Conservation (phyloP, 2,888 invertebrate genomes). For the Drosophila subsilvestris region DNA sequence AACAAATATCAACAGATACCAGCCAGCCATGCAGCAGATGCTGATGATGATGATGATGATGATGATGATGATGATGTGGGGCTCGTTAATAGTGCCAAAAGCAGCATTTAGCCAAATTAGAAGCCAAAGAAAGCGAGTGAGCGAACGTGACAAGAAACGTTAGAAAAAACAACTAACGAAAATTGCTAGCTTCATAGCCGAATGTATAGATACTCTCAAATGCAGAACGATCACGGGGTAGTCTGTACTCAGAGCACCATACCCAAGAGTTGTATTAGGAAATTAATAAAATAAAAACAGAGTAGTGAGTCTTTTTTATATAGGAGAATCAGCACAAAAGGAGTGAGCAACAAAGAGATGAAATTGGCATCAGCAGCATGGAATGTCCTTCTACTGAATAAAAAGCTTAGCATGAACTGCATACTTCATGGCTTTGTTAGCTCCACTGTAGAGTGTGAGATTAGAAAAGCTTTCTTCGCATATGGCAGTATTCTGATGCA, state of each 20-base stretch:
- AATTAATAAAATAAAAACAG: too few species aligned
- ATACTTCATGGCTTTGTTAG: too few species aligned
- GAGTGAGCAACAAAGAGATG: too few species aligned
- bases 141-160: constrained; percentile 31
- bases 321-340: too few species aligned
- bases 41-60: constrained; percentile 52
- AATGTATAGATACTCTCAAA: background rate
- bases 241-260: background rate
- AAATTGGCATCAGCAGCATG: too few species aligned
- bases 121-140: constrained; percentile 65
- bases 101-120: constrained; percentile 68
- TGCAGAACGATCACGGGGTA: background rate
- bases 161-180: constrained; percentile 45
- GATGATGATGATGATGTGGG: constrained; percentile 54
- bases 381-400: background rate
- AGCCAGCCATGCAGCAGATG: constrained; percentile 12
- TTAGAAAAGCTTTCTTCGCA: too few species aligned
- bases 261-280: background rate
- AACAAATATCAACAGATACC: constrained; percentile 22
- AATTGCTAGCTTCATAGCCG: background rate
- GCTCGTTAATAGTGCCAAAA: constrained; percentile 68
- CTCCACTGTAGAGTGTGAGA: background rate
- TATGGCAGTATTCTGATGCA: too few species aligned
- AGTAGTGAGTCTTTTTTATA: too few species aligned
- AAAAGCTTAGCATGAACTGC: background rate